Evolutionary conservation across 2,797 vertebrate genomes (phyloP).

Genomic region (Crocodylus rhombifer): DNA sequence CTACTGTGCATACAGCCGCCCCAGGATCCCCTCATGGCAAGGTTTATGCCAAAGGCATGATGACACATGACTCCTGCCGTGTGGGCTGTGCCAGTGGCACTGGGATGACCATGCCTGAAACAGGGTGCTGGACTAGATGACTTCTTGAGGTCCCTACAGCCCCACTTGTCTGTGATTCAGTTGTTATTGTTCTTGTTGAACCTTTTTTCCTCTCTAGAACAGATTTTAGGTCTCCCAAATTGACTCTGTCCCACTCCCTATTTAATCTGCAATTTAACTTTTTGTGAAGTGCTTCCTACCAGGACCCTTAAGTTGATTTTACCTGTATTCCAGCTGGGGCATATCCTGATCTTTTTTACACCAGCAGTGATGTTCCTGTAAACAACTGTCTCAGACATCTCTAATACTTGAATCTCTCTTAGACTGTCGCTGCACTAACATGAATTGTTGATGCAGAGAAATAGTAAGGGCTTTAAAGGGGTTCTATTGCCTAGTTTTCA

Average conservation of each 20-base stretch:
- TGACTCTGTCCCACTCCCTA: not conserved
- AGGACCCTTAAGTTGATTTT: not conserved
- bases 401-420: not conserved
- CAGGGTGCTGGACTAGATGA: not conserved
- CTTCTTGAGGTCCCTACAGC: too few species aligned
- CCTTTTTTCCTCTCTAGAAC: not conserved
- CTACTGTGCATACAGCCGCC: too few species aligned
- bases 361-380: not conserved
- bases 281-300: not conserved
- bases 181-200: too few species aligned
- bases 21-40: too few species aligned
- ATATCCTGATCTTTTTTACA: not conserved
- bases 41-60: too few species aligned
- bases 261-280: not conserved
- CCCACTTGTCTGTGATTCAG: too few species aligned
- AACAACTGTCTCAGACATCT: not conserved
- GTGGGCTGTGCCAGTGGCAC: not conserved
- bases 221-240: not conserved
- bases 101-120: not conserved
- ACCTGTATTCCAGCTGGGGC: fast-evolving
- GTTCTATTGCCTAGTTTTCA: not conserved
- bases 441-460: not conserved
- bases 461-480: not conserved
- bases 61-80: not conserved
- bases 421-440: not conserved